phyloP scores from a whole-genome alignment of 1,140 invertebrate species.

The Penaeus indicus region DNA sequence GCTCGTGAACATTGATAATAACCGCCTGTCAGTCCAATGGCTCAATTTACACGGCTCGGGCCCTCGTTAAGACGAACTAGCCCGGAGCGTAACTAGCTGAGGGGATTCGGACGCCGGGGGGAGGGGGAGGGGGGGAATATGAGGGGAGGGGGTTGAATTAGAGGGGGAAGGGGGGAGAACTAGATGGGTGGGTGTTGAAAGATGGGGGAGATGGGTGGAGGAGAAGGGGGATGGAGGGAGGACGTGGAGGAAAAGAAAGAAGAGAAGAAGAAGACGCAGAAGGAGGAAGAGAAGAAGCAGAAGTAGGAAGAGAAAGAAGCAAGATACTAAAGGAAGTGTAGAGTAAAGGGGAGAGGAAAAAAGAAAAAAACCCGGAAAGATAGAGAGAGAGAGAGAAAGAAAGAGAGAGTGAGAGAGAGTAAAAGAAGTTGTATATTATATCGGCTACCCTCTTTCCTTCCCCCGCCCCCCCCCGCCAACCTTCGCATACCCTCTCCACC shows the following conservation, averaged over 20 bases:
- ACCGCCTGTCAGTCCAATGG: conserved; percentile 64
- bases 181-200: not conserved
- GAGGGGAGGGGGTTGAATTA: not conserved
- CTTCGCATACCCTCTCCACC: too few species aligned
- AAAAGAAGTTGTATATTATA: too few species aligned
- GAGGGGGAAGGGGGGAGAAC: not conserved
- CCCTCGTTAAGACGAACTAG: conserved; percentile 30
- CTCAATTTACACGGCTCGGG: conserved; percentile 58
- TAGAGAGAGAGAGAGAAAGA: too few species aligned
- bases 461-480: too few species aligned
- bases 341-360: too few species aligned
- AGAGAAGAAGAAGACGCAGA: conserved; percentile 4
- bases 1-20: conserved; percentile 64
- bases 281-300: not conserved
- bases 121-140: not conserved
- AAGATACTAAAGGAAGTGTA: too few species aligned
- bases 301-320: not conserved
- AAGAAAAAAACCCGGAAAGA: too few species aligned
- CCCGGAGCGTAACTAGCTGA: not conserved
- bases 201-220: not conserved
- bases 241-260: not conserved
- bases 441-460: too few species aligned
- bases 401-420: too few species aligned
- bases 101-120: conserved; percentile 15
- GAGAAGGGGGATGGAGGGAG: not conserved